Evolutionary conservation across 2,113 vertebrate genomes (phyloP), one percentile per base, ranked within the genome.

Genomic region (Brienomyrus brachyistius): DNA sequence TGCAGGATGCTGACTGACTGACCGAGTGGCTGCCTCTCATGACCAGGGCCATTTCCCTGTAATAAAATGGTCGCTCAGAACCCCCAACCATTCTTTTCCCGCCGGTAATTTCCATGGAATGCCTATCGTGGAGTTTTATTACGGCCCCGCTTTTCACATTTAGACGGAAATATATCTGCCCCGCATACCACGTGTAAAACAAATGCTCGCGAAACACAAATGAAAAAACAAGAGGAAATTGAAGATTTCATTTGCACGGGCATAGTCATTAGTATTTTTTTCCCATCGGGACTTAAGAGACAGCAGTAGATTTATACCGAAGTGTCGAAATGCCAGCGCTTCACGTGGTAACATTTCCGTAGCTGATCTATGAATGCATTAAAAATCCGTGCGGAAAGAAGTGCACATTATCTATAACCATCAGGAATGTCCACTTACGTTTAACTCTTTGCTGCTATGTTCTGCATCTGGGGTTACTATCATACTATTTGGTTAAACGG

Each of bases 151-250:
- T 87, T 87, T 56, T 15, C 74, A 43, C 35, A 43, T 43, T 80
- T 19, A 80, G 31, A 87, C 27, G 17, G 47, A 56, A 87, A 87
- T 54, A 87, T 7, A 87, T 54, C 2, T 35, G n/a, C n/a, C 51
- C 27, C 8, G 4, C 5, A 1, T 51, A 52, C 19, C n/a, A 27
- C 51, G 51, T 19, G 31, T 54, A 17, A 87, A 56, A 31, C n/a
- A 87, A 87, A 87, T 54, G 51, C 23, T 35, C 17, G 51, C 85
- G 51, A 17, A 19, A 56, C 51, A 56, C 85, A 87, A 56, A 87
- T 87, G 85, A 87, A 87, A 40, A 87, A 56, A 87, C 85, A 54
- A 51, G 21, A n/a, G 51, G 27, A 52, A 35, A 52, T 87, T 48
- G 48, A 87, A 87, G 48, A 35, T 87, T 40, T 87, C 85, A 87